Evolutionary conservation across 2,888 invertebrate species (phyloP).

Genomic region (Folsomia candida): DNA sequence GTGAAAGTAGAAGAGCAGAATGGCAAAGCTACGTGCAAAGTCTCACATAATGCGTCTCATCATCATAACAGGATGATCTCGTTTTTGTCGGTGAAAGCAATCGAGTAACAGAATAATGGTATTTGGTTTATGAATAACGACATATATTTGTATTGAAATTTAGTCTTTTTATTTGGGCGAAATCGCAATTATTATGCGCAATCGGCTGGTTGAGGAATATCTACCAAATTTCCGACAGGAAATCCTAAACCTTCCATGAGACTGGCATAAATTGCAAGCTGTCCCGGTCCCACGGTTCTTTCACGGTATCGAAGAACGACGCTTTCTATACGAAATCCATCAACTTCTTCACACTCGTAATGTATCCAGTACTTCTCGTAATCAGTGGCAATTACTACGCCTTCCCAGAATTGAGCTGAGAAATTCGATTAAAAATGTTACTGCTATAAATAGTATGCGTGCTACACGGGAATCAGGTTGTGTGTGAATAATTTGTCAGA

Average conservation of each 20-base stretch:
- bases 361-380: neutral
- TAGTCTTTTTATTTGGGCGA: too few species aligned
- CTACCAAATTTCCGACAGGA: neutral
- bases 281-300: neutral
- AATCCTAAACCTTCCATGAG: slow-evolving; percentile 1
- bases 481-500: neutral
- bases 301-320: neutral
- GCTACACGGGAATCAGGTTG: too few species aligned
- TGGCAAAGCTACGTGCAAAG: too few species aligned
- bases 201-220: neutral
- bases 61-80: too few species aligned
- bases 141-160: too few species aligned
- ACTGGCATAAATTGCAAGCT: neutral
- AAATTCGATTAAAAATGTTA: neutral
- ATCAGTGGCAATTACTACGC: slow-evolving; percentile 5
- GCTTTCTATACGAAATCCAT: neutral
- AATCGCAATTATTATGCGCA: too few species aligned
- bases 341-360: slow-evolving; percentile 4
- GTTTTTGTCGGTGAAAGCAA: too few species aligned
- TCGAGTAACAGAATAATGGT: too few species aligned
- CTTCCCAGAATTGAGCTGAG: slow-evolving; percentile 1
- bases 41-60: too few species aligned
- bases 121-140: too few species aligned
- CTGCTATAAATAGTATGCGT: too few species aligned
- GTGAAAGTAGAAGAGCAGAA: too few species aligned